A percentile compares a stretch with the other conserved stretches of the same genome.
Conservation (phyloP, 2,888 invertebrate species). For the Schrankia costaestrigalis region DNA sequence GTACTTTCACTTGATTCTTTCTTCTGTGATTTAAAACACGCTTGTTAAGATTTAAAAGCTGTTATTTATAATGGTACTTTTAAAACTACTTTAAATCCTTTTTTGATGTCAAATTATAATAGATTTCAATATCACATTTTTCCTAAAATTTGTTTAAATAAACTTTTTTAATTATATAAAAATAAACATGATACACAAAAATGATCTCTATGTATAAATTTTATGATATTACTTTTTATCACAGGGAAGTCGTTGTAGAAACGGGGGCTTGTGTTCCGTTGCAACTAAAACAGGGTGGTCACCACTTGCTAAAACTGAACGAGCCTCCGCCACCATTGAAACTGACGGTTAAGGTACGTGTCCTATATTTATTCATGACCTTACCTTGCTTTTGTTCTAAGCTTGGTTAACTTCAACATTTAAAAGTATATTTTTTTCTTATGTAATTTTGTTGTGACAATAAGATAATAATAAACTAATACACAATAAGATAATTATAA, state of each 20-base stretch:
- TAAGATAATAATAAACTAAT: background rate
- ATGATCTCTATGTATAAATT: background rate
- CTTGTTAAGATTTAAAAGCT: no score
- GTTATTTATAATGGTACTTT: no score
- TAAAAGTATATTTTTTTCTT: no score
- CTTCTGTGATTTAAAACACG: no score
- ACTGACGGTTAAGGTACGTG: conserved; percentile 64
- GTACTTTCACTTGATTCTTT: no score
- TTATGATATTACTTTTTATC: conserved; percentile 9
- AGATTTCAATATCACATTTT: no score
- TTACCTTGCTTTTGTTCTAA: background rate
- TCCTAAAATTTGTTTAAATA: no score
- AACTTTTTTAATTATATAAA: no score
- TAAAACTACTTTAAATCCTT: no score
- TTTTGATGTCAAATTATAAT: no score
- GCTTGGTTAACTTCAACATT: no score
- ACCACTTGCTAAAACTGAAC: conserved; percentile 64
- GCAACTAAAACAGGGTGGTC: conserved; percentile 68
- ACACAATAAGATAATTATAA: background rate
- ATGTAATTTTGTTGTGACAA: no score
- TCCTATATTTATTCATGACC: background rate
- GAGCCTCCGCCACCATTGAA: conserved; percentile 70
- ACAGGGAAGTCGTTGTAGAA: conserved; percentile 82
- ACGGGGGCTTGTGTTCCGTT: conserved; percentile 83
- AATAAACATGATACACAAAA: background rate